phyloP scores from a whole-genome alignment of 2,888 invertebrate genomes.

The Gastrophysa polygoni region DNA sequence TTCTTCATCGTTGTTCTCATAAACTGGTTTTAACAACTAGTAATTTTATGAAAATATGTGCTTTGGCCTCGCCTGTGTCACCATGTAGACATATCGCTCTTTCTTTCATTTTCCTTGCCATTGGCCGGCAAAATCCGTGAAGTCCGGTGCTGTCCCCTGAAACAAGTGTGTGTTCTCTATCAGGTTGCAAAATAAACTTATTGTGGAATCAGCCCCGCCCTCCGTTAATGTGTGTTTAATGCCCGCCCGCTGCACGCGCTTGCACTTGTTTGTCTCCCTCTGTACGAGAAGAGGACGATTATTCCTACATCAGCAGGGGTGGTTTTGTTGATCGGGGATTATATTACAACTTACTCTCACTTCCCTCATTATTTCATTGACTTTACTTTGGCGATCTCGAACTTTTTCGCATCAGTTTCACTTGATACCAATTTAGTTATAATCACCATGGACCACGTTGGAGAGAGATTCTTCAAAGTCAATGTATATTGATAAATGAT shows the following conservation, averaged over 20 bases:
- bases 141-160: conserved; percentile 28
- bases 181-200: conserved; percentile 54
- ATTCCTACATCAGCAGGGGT: conserved; percentile 17
- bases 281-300: no score
- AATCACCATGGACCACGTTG: no score
- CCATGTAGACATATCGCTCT: no score
- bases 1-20: no score
- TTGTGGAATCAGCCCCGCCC: conserved; percentile 51
- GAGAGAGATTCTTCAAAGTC: no score
- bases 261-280: no score
- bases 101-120: neutral
- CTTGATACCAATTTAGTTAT: no score
- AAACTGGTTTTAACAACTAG: no score
- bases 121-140: neutral
- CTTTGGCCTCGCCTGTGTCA: no score
- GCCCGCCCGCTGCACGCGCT: conserved; percentile 36
- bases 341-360: conserved; percentile 41
- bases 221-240: conserved; percentile 55
- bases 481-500: no score
- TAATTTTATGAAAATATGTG: no score
- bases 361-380: conserved; percentile 25
- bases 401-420: no score
- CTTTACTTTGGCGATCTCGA: neutral
- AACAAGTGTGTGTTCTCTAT: conserved; percentile 48
- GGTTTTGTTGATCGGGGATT: conserved; percentile 36